These are phyloP conservation scores for Drosophila affinis DNA, from an alignment of 2,888 invertebrate species.

Conservation along the genomic window DNA sequence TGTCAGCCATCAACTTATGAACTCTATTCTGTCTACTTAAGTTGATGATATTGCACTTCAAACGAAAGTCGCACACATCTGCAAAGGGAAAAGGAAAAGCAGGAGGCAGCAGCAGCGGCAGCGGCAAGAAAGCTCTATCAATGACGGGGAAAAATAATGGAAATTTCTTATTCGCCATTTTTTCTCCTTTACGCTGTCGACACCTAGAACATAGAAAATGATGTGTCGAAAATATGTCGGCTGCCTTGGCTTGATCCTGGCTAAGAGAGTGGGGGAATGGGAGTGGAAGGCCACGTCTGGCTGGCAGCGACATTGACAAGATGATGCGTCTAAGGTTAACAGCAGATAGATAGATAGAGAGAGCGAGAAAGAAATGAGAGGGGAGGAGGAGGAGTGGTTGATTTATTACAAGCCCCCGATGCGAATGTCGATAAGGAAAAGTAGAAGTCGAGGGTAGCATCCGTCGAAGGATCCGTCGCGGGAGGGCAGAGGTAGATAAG, in stretches of 20 bases:
- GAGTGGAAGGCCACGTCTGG: not conserved
- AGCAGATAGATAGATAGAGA: conserved; percentile 26
- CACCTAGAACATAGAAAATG: conserved; percentile 70
- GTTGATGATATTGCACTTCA: conserved; percentile 67
- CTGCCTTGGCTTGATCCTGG: conserved; percentile 20
- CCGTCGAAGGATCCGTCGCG: conserved; percentile 11
- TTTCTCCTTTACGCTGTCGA: conserved; percentile 26
- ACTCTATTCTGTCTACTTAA: conserved; percentile 57
- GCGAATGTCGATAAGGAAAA: conserved; percentile 17
- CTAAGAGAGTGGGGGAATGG: conserved; percentile 6
- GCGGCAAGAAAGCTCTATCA: conserved; percentile 49
- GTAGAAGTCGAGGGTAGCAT: conserved; percentile 12
- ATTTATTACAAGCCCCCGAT: conserved; percentile 70
- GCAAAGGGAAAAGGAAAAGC: conserved; percentile 7
- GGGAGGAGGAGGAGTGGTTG: conserved; percentile 59
- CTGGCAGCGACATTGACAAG: conserved; percentile 66
- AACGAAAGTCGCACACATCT: conserved; percentile 13
- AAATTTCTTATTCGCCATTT: conserved; percentile 50
- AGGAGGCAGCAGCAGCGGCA: not conserved
- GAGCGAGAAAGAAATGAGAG: conserved; percentile 18
- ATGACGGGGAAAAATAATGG: conserved; percentile 63
- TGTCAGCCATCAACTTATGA: conserved; percentile 30
- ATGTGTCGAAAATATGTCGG: conserved; percentile 67
- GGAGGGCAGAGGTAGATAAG: conserved; percentile 33
- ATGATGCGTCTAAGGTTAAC: conserved; percentile 62